phyloP scores from a whole-genome alignment of 2,888 invertebrate species.

The Acanthosepion pharaonis region DNA sequence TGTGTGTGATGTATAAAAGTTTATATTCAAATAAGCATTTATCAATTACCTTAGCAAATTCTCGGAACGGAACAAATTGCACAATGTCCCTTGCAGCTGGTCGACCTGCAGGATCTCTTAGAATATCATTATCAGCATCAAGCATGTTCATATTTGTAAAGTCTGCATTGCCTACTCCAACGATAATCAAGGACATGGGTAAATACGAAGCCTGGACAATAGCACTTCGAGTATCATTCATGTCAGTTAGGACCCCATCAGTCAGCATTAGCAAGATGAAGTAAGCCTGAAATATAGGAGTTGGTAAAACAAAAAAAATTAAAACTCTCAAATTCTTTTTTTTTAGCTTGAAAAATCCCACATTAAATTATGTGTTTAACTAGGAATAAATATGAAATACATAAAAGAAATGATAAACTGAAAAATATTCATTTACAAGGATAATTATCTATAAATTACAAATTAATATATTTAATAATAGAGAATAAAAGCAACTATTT shows the following conservation, averaged over 20 bases:
- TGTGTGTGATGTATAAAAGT: no score
- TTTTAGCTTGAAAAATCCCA: background rate
- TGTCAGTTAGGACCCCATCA: slow-evolving; percentile 73
- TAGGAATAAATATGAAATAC: no score
- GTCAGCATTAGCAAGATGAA: slow-evolving; percentile 72
- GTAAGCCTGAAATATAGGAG: slow-evolving; percentile 65
- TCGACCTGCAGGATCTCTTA: slow-evolving; percentile 67
- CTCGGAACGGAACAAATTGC: slow-evolving; percentile 74
- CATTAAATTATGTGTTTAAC: no score
- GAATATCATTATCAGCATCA: slow-evolving; percentile 71
- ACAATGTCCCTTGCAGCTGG: slow-evolving; percentile 72
- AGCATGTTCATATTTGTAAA: slow-evolving; percentile 72
- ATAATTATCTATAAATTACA: background rate
- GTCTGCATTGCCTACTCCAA: slow-evolving; percentile 73
- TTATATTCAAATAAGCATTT: background rate
- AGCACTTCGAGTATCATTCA: slow-evolving; percentile 68
- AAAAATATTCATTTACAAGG: background rate
- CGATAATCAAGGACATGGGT: slow-evolving; percentile 74
- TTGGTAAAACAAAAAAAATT: background rate
- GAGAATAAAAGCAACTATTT: no score
- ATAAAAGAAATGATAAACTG: background rate
- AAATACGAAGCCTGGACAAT: slow-evolving; percentile 71
- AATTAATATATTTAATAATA: no score
- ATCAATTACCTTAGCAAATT: slow-evolving; percentile 69
- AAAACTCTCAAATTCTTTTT: background rate